These are phyloP conservation scores for Miichthys miiuy DNA, from an alignment of 2,797 vertebrate genomes.

Conservation along the genomic window DNA sequence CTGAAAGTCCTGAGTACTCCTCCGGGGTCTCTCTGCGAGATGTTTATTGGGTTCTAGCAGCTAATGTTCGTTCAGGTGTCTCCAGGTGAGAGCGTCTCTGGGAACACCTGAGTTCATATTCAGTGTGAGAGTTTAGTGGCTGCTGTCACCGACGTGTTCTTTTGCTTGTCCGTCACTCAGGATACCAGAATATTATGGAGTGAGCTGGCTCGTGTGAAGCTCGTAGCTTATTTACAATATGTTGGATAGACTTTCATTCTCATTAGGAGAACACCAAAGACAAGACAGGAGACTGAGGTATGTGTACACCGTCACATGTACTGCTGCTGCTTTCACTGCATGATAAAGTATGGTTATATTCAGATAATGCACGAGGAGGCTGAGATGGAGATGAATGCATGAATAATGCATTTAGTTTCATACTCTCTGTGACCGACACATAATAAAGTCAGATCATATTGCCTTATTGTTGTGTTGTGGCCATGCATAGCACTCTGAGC, in stretches of 20 bases:
- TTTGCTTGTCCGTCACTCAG: background rate
- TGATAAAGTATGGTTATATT: background rate
- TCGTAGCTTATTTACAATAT: slow-evolving; percentile 31
- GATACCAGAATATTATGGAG: background rate
- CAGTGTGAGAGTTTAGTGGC: background rate
- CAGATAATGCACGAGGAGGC: background rate
- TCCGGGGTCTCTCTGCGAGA: background rate
- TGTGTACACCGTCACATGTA: background rate
- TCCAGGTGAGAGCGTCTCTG: background rate
- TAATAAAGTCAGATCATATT: background rate
- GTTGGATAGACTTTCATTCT: slow-evolving; percentile 4
- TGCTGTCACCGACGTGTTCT: too few relatives aligned
- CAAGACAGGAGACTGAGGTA: background rate
- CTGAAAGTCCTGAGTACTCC: background rate
- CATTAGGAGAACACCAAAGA: background rate
- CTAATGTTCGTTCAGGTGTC: background rate
- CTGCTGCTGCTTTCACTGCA: background rate
- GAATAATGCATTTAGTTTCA: slow-evolving; percentile 6
- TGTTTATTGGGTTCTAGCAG: background rate
- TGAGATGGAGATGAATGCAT: background rate
- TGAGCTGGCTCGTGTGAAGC: background rate
- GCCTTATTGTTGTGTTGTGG: background rate
- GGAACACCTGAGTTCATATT: slow-evolving; percentile 14
- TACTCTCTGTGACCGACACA: background rate
- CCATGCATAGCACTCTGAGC: background rate